Conservation (phyloP, 1,140 invertebrate genomes). For the Drosophila busckii region DNA sequence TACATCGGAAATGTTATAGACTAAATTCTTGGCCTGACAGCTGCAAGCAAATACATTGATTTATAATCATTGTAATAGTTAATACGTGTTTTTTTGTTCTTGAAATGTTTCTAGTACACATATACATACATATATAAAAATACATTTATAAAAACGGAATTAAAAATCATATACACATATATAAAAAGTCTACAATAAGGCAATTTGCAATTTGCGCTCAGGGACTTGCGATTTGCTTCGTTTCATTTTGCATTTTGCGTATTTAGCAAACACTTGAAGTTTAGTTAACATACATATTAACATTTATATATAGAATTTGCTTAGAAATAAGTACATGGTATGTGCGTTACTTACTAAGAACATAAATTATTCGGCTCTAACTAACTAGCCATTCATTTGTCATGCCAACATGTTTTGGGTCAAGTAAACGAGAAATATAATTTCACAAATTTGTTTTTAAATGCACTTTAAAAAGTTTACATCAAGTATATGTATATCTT, state of each 20-base stretch:
- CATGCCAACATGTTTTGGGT: conserved; percentile 20
- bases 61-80: conserved; percentile 1
- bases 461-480: conserved; percentile 64
- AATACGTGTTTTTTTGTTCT: conserved; percentile 8
- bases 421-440: conserved; percentile 20
- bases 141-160: conserved; percentile 12
- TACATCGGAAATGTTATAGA: conserved; percentile 25
- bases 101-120: conserved; percentile 27
- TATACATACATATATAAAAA: conserved; percentile 2
- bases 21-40: conserved; percentile 18
- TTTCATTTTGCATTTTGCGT: conserved; percentile 22
- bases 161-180: conserved; percentile 56
- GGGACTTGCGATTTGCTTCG: conserved; percentile 27
- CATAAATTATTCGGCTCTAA: conserved; percentile 25
- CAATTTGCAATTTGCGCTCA: conserved; percentile 33
- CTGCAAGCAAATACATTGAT: too few relatives aligned
- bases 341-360: conserved; percentile 52
- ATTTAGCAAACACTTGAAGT: conserved; percentile 2
- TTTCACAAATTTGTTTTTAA: conserved; percentile 52
- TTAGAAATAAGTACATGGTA: conserved; percentile 65
- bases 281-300: not conserved
- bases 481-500: conserved; percentile 49
- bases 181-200: conserved; percentile 64
- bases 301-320: conserved; percentile 43
- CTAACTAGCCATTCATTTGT: conserved; percentile 29